Base-by-base conservation (phyloP, 35 echinoderm and acorn worm genomes). In the Amphiura filiformis region DNA sequence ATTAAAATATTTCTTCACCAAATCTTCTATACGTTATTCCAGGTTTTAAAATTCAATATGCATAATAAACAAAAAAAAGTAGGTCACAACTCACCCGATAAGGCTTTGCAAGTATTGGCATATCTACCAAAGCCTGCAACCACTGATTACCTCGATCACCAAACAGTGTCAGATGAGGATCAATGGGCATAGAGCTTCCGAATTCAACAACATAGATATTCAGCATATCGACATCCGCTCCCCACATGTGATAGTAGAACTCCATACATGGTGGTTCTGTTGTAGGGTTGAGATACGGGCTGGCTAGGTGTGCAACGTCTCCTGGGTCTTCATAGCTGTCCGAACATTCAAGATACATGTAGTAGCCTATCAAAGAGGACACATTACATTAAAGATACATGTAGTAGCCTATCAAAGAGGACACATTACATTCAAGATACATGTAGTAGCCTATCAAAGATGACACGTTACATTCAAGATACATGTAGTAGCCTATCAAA, bases 11-110 rank as follows among this genome's bases (percentile, higher is more conserved):
- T 13, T n/a, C 23, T 75, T 4, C 14, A 13, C 26, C 4, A 75
- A 23, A 75, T 75, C 1, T n/a, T n/a, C 26, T 32, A 75, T 23
- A 75, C 64, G 64, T 75, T 7, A 64, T 64, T 64, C 56, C 56
- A n/a, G n/a, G n/a, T n/a, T n/a, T n/a, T n/a, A n/a, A n/a, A n/a
- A n/a, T n/a, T n/a, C n/a, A n/a, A n/a, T n/a, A n/a, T n/a, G n/a
- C n/a, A n/a, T n/a, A n/a, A n/a, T n/a, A n/a, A n/a, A n/a, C n/a
- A n/a, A n/a, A n/a, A n/a, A n/a, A n/a, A n/a, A n/a, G n/a, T n/a
- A n/a, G n/a, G n/a, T n/a, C n/a, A n/a, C n/a, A 39, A 37, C 38
- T 70, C 76, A 90, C 88, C 38, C 82, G 81, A 39, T 83, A 83
- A 20, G 81, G 81, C 28, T 42, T 75, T 5, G 56, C 14, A 35